Evolutionary conservation across 2,888 invertebrate genomes (phyloP), one percentile per base, ranked within the genome.

Genomic region (Lycophotia porphyrea): DNA sequence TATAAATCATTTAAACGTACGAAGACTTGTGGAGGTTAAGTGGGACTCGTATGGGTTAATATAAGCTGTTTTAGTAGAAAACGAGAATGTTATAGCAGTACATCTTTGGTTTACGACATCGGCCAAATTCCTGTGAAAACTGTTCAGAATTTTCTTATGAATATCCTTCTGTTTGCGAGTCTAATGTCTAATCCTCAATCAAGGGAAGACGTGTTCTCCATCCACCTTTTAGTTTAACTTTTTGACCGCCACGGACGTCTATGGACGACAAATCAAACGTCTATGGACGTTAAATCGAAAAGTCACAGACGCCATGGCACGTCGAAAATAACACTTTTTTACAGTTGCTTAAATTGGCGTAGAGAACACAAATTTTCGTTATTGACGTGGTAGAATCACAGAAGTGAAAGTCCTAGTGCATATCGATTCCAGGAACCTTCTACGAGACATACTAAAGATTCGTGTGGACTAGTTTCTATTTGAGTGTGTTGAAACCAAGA

Each of bases 1-100:
- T 71, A 83, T 89, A 86, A 89, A 89, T 89, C 89, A 87, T 87
- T 88, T 88, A 88, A 88, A 80, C 31, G 24, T 52, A 61, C 47
- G 58, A 63, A 65, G 63, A 71, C 58, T 76, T 76, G 42, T 74
- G 21, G 47, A 77, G 82, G 88, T 89, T 73, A 89, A 87, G 42
- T 84, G 79, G 36, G 24, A 67, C 11, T 61, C 15, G 55, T 73
- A 47, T 24, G 55, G 49, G 72, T 65, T 63, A 55, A 47, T 75
- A 24, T 2, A 21, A 31, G n/a, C 2, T 1, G 5, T 65, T 72
- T 72, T 44, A 18, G 15, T 55, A 5, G 15, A 65, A 42, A 52
- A 39, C n/a, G 2, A 21, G 34, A 44, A 27, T 42, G 1, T 47
- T 24, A 18, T 11, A 27, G 9, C 13, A 47, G 52, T 47, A 27